phyloP scores from a whole-genome alignment of 2,797 vertebrate species.

The Carapus acus region DNA sequence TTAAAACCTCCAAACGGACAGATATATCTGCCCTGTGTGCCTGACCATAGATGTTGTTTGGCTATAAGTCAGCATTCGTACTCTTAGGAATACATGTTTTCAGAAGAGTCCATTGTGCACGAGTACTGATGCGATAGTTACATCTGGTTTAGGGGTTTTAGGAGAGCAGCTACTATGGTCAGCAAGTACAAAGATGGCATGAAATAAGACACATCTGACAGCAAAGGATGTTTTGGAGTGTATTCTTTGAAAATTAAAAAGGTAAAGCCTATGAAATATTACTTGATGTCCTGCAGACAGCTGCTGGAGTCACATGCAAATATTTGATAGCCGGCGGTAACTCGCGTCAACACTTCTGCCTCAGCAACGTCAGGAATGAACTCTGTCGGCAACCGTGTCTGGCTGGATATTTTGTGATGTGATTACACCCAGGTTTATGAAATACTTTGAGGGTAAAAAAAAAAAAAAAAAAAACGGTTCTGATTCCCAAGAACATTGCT shows the following conservation, averaged over 20 bases:
- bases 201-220: conserved; percentile 47
- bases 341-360: conserved; percentile 16
- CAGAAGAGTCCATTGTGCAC: too few relatives aligned
- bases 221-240: conserved; percentile 55
- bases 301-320: conserved; percentile 41
- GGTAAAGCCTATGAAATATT: conserved; percentile 16
- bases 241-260: conserved; percentile 36
- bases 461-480: too few relatives aligned
- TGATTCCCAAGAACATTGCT: too few relatives aligned
- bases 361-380: conserved; percentile 1
- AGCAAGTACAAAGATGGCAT: conserved; percentile 49
- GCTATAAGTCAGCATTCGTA: conserved; percentile 9
- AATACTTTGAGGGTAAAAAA: conserved; percentile 36
- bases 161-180: conserved; percentile 53
- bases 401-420: conserved; percentile 23
- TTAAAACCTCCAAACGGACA: too few relatives aligned
- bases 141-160: conserved; percentile 40
- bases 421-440: conserved; percentile 30
- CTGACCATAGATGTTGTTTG: conserved; percentile 16
- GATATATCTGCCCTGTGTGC: conserved; percentile 3
- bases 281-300: conserved; percentile 18
- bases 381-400: conserved; percentile 10
- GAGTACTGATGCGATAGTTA: conserved; percentile 33
- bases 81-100: too few relatives aligned
- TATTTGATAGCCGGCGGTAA: conserved; percentile 27